These are phyloP conservation scores for Ochropleura plecta DNA, from an alignment of 2,888 invertebrate species.

Conservation along the genomic window DNA sequence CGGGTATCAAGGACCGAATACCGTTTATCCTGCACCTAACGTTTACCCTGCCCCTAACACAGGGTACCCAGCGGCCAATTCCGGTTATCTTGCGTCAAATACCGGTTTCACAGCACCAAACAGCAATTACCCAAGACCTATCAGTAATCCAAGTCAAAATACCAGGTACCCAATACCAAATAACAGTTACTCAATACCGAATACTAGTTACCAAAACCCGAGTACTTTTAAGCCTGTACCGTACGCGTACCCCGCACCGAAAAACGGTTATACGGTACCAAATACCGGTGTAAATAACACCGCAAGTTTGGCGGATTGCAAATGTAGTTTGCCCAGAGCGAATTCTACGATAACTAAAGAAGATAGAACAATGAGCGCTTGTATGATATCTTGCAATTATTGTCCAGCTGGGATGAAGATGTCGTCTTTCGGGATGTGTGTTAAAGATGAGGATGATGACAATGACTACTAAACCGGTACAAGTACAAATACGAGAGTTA, in stretches of 20 bases:
- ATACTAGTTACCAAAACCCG: background rate
- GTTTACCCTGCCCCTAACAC: background rate
- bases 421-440: background rate
- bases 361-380: background rate
- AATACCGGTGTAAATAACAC: constrained; percentile 14
- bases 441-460: background rate
- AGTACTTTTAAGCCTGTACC: too few relatives aligned
- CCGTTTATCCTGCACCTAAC: background rate
- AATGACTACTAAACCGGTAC: background rate
- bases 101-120: background rate
- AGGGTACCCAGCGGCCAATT: background rate
- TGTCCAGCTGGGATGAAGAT: constrained; percentile 6
- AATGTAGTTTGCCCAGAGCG: background rate
- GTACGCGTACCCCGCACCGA: background rate
- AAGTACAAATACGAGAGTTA: too few relatives aligned
- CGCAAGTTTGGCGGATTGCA: constrained; percentile 9
- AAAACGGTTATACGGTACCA: background rate
- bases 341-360: constrained; percentile 22
- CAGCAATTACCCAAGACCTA: background rate
- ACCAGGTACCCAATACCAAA: background rate
- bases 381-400: background rate
- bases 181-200: background rate
- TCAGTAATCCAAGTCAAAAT: background rate
- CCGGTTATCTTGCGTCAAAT: background rate
- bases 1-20: background rate